A percentile compares a stretch with the other conserved stretches of the same genome.
phyloP scores from a whole-genome alignment of 1,140 invertebrate species.

The Venturia canescens region DNA sequence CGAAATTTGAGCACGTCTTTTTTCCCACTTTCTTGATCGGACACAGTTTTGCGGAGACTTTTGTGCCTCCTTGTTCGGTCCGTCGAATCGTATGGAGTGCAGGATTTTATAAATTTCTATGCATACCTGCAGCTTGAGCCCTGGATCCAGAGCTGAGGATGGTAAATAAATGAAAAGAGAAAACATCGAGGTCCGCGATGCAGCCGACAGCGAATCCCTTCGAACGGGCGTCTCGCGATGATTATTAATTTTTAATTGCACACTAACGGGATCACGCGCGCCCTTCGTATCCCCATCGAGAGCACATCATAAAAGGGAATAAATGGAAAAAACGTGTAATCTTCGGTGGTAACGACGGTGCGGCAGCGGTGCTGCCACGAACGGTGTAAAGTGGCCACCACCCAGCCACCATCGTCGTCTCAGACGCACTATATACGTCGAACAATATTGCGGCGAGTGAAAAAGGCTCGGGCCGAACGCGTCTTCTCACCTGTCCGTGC shows the following conservation, averaged over 20 bases:
- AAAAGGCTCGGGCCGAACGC: conserved; percentile 40
- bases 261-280: conserved; percentile 30
- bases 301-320: conserved; percentile 24
- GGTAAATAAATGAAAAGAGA: background rate
- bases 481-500: conserved; percentile 47
- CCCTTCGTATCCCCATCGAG: background rate
- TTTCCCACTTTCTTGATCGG: too few species aligned
- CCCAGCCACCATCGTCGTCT: background rate
- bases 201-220: background rate
- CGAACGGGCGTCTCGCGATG: conserved; percentile 32
- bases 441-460: conserved; percentile 29
- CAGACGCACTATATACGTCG: background rate
- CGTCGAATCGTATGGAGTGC: too few species aligned
- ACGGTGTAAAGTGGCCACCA: conserved; percentile 1
- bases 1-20: too few species aligned
- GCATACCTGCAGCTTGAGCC: too few species aligned
- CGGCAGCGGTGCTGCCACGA: background rate
- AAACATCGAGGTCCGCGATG: background rate
- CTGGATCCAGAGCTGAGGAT: background rate
- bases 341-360: conserved; percentile 44
- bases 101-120: background rate
- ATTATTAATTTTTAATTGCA: conserved; percentile 57
- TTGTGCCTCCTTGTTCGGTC: too few species aligned
- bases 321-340: conserved; percentile 48
- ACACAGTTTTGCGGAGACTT: too few species aligned